Evolutionary conservation across 2,113 vertebrate genomes (phyloP).

Genomic region (Rhea pennata): DNA sequence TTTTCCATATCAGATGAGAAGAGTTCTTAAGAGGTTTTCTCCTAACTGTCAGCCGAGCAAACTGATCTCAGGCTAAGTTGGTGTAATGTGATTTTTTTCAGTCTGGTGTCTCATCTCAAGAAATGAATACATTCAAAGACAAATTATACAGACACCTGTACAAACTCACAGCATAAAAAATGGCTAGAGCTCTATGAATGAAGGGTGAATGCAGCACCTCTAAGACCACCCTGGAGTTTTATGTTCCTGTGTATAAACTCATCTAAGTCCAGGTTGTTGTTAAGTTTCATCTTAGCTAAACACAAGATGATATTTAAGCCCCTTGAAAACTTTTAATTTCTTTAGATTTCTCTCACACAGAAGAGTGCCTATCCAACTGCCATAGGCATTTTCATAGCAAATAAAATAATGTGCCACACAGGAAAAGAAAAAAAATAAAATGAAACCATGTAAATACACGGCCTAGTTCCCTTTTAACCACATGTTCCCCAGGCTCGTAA

Average conservation of each 20-base stretch:
- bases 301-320: background rate
- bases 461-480: slow-evolving; percentile 35
- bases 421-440: slow-evolving; percentile 9
- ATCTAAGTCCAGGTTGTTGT: background rate
- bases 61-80: background rate
- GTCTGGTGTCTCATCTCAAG: background rate
- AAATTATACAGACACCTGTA: slow-evolving; percentile 47
- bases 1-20: background rate
- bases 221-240: slow-evolving; percentile 44
- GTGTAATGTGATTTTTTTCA: background rate
- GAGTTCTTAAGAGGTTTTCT: background rate
- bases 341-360: background rate
- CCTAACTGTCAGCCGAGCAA: background rate
- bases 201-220: background rate
- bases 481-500: background rate
- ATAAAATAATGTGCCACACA: background rate
- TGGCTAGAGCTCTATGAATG: background rate
- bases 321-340: background rate
- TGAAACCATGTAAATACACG: background rate
- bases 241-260: background rate
- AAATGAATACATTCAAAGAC: background rate
- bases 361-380: background rate
- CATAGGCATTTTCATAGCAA: background rate
- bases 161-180: slow-evolving; percentile 44
- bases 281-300: slow-evolving; percentile 5